Base-by-base conservation (phyloP, 1,140 invertebrate species). In the Drosophila kepulauana region DNA sequence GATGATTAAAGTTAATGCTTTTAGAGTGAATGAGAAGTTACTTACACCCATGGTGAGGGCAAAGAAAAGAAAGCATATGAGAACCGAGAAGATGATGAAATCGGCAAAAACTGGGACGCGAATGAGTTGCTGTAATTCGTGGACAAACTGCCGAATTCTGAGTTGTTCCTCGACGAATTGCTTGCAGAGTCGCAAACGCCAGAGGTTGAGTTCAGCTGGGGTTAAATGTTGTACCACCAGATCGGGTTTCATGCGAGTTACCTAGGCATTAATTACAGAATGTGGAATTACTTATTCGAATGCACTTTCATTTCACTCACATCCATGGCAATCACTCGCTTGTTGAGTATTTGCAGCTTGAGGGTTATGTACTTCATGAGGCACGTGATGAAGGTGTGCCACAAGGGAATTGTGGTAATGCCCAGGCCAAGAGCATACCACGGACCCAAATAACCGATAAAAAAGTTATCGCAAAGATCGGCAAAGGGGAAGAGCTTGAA, bases 371-470 rank as follows among this genome's bases (percentile, higher is more conserved):
- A 91, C 49, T 88, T 86, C 84, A 91, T 89, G 13, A 91, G 72
- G 62, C 85, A 89, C 1, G 79, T 79, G 64, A 91, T 86, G 28
- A 91, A 91, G 48, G 89, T 91, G 20, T 91, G 89, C 89, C 89
- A 91, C 54, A 90, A n/a, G 0, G 89, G 89, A n/a, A 91, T 86
- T 3, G 75, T 78, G n/a, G 77, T 90, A 5, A 90, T 74, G 1
- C 89, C 89, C 62, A 91, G 20, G 0, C 54, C 58, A 0, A 91
- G 51, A 0, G 85, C 81, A 64, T 86, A 89, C 62, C 79, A 86
- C 0, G 89, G 66, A 1, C 89, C 81, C 49, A 91, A 35, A 66
- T 82, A 89, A 1, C 89, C 82, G 5, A 91, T 30, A n/a, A 84
- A 10, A 58, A 91, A 81, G 15, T 87, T 79, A 58, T 82, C 82